Evolutionary conservation across 2,797 vertebrate species (phyloP).

Genomic region (Propithecus deckenii): DNA sequence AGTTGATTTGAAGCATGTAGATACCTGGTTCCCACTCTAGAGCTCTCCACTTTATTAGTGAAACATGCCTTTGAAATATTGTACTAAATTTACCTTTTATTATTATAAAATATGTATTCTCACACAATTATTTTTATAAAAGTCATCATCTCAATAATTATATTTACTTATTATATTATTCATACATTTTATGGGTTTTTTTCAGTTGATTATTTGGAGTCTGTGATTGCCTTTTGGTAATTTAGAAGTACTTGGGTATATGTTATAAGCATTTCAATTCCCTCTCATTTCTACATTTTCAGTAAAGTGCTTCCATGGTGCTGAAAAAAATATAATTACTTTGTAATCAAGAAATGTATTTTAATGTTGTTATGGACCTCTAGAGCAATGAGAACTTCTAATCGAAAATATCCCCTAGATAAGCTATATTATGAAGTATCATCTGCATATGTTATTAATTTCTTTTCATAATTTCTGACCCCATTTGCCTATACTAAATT

Average conservation of each 20-base stretch:
- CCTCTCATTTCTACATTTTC: conserved; percentile 34
- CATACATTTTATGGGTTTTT: neutral
- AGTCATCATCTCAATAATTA: conserved; percentile 43
- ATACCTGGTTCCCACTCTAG: neutral
- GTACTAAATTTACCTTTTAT: neutral
- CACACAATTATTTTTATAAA: conserved; percentile 56
- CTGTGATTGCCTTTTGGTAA: conserved; percentile 62
- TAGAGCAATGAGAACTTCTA: conserved; percentile 70
- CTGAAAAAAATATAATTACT: conserved; percentile 72
- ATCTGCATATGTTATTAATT: conserved; percentile 79
- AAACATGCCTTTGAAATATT: conserved; percentile 13
- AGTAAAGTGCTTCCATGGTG: conserved; percentile 72
- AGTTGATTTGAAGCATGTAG: neutral
- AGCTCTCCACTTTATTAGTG: neutral
- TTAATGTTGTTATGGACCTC: conserved; percentile 63
- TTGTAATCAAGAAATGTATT: conserved; percentile 79
- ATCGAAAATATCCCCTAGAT: conserved; percentile 65
- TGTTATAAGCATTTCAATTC: conserved; percentile 52
- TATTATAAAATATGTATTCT: conserved; percentile 55
- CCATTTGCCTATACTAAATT: conserved; percentile 78
- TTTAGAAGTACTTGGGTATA: conserved; percentile 54
- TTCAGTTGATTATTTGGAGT: conserved; percentile 62
- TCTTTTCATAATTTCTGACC: conserved; percentile 74
- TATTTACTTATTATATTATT: conserved; percentile 66
- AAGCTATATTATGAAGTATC: conserved; percentile 75